A percentile compares a stretch with the other conserved stretches of the same genome.
Evolutionary conservation across 1,140 invertebrate species (phyloP).

Genomic region (Drosophila nebulosa): DNA sequence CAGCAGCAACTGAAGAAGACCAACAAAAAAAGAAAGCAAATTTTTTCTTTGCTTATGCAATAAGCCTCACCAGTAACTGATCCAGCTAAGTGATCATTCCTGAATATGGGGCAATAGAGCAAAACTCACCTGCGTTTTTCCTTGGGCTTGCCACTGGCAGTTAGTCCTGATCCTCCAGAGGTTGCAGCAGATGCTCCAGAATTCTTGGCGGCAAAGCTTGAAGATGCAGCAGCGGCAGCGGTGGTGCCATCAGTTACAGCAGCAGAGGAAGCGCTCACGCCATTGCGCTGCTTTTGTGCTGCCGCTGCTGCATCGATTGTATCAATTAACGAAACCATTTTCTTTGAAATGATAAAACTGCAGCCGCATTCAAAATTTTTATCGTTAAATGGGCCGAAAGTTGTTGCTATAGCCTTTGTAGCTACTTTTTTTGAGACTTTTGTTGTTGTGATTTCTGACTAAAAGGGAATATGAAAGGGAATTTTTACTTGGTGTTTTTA

Average conservation of each 20-base stretch:
- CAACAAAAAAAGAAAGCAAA: conserved; percentile 68
- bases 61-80: conserved; percentile 38
- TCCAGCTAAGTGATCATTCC: conserved; percentile 18
- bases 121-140: conserved; percentile 75
- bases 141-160: conserved; percentile 75
- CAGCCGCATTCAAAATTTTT: conserved; percentile 67
- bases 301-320: conserved; percentile 64
- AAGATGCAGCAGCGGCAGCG: conserved; percentile 26
- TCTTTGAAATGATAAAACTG: conserved; percentile 52
- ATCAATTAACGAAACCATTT: conserved; percentile 77
- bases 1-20: conserved; percentile 31
- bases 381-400: conserved; percentile 23
- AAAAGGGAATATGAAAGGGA: conserved; percentile 4
- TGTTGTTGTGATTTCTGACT: conserved; percentile 4
- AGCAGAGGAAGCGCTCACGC: conserved; percentile 21
- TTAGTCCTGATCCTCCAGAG: conserved; percentile 34
- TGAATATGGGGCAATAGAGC: too few species aligned
- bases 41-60: conserved; percentile 54
- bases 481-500: conserved; percentile 10
- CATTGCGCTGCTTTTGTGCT: conserved; percentile 55
- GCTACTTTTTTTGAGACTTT: not conserved
- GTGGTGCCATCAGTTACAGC: not conserved
- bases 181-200: not conserved
- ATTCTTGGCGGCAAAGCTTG: not conserved
- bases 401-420: not conserved